phyloP scores from a whole-genome alignment of 2,888 invertebrate species.

The Ophion ventricosus region DNA sequence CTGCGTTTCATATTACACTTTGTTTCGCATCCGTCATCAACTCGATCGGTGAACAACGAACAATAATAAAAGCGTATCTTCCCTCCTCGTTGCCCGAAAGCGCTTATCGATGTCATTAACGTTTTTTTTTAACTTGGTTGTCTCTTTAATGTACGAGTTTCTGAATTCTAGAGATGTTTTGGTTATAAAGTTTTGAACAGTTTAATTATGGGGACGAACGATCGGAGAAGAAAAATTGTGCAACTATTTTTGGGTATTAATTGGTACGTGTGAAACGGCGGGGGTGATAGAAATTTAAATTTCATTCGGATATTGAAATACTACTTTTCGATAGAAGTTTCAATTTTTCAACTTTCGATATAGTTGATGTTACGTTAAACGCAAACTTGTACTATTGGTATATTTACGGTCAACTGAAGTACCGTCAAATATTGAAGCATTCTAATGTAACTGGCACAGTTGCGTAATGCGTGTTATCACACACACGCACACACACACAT shows the following conservation, averaged over 20 bases:
- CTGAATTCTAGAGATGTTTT: too few species aligned
- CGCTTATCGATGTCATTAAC: background rate
- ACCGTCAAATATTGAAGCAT: background rate
- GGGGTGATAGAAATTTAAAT: background rate
- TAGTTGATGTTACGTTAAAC: background rate
- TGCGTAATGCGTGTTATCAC: constrained; percentile 6
- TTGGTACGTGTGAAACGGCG: too few species aligned
- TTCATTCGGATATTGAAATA: background rate
- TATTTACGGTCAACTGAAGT: background rate
- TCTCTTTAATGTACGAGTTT: too few species aligned
- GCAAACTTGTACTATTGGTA: background rate
- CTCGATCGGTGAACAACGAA: background rate
- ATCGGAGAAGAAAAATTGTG: too few species aligned
- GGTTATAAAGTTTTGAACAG: too few species aligned
- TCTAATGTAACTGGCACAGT: constrained; percentile 8
- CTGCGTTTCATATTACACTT: constrained; percentile 8
- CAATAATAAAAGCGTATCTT: background rate
- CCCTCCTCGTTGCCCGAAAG: background rate
- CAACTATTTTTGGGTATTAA: too few species aligned
- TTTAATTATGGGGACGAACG: too few species aligned
- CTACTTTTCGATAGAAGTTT: background rate
- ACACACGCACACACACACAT: too few species aligned
- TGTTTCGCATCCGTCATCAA: constrained; percentile 3
- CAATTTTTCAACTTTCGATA: background rate
- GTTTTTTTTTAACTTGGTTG: background rate